Evolutionary conservation across 2,888 invertebrate genomes (phyloP).

Genomic region (Pterostichus madidus): DNA sequence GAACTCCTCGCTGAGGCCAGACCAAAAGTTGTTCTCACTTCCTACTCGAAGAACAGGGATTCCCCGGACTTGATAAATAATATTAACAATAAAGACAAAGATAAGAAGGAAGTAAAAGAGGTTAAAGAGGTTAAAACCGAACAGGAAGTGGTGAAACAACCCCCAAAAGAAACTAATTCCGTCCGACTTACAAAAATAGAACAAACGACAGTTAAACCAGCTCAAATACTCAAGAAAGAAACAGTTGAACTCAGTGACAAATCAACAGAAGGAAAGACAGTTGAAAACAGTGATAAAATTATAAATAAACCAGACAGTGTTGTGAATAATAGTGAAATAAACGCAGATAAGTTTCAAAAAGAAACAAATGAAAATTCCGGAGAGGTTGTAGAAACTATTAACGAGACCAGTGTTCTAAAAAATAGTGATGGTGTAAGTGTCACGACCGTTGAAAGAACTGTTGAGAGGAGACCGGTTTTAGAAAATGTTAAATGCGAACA

Average conservation of each 20-base stretch:
- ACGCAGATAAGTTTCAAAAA: slow-evolving; percentile 20
- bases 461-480: slow-evolving; percentile 33
- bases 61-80: slow-evolving; percentile 21
- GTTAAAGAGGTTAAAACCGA: slow-evolving; percentile 39
- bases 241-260: slow-evolving; percentile 1
- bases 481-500: slow-evolving; percentile 48
- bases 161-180: slow-evolving; percentile 16
- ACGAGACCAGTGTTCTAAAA: slow-evolving; percentile 30
- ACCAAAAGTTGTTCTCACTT: slow-evolving; percentile 81
- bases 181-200: slow-evolving; percentile 14
- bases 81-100: slow-evolving; percentile 10
- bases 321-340: slow-evolving; percentile 13
- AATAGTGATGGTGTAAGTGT: slow-evolving; percentile 43
- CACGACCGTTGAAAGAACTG: slow-evolving; percentile 30
- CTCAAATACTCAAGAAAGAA: background rate
- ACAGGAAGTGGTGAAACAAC: slow-evolving; percentile 32
- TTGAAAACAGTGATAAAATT: slow-evolving; percentile 6
- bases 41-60: slow-evolving; percentile 79
- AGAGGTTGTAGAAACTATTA: slow-evolving; percentile 55
- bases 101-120: slow-evolving; percentile 16
- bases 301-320: background rate
- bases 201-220: background rate
- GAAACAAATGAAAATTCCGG: slow-evolving; percentile 8
- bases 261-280: slow-evolving; percentile 2
- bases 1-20: slow-evolving; percentile 73